These are phyloP conservation scores for Drosophila tanythrix DNA, from an alignment of 2,888 invertebrate genomes.

Conservation along the genomic window DNA sequence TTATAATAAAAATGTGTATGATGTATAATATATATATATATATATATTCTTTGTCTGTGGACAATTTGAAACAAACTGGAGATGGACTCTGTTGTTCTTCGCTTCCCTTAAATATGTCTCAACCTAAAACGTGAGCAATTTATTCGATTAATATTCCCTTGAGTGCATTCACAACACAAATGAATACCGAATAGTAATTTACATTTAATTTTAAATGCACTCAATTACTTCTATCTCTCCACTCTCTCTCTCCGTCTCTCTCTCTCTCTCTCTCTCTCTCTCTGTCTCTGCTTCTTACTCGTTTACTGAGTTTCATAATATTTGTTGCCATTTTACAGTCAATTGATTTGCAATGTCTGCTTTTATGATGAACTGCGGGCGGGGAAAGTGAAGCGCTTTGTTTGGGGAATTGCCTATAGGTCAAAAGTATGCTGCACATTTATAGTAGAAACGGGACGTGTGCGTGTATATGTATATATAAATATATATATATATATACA, in stretches of 20 bases:
- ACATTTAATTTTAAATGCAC: background rate
- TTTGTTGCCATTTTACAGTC: conserved; percentile 67
- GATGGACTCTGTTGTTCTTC: background rate
- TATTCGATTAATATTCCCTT: background rate
- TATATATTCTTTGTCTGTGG: background rate
- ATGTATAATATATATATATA: background rate
- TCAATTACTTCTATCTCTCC: conserved; percentile 3
- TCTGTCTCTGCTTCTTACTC: background rate
- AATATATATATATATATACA: conserved; percentile 1
- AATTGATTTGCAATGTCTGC: conserved; percentile 65
- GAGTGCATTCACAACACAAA: background rate
- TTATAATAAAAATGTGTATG: background rate
- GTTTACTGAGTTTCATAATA: conserved; percentile 5
- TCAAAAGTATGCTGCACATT: conserved; percentile 38
- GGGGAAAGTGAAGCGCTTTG: conserved; percentile 25
- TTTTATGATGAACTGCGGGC: conserved; percentile 6
- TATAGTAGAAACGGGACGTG: conserved; percentile 33
- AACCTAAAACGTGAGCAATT: background rate
- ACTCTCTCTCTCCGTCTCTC: background rate
- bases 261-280: conserved; percentile 4
- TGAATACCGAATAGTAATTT: background rate
- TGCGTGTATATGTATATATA: background rate
- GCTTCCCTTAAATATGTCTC: background rate
- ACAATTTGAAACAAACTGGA: background rate
- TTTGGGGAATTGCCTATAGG: conserved; percentile 21